Evolutionary conservation across 2,888 invertebrate genomes (phyloP).

Genomic region (Mechanitis mazaeus): DNA sequence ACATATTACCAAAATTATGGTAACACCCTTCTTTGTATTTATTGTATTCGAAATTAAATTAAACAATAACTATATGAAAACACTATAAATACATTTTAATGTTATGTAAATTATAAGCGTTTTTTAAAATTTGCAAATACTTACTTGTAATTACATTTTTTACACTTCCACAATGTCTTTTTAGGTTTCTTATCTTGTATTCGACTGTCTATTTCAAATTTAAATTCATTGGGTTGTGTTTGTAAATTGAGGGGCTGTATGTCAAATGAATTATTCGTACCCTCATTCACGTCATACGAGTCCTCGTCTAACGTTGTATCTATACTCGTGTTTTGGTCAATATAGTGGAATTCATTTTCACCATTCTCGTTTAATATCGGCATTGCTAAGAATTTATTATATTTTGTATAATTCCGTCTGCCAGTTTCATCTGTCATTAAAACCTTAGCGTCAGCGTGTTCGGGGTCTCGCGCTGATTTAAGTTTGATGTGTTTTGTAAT

Average conservation of each 20-base stretch:
- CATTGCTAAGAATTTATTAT: conserved; percentile 89
- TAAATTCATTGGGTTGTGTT: conserved; percentile 53
- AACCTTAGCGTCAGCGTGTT: conserved; percentile 87
- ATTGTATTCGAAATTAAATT: too few species aligned
- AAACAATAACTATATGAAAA: too few species aligned
- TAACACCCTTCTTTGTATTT: too few species aligned
- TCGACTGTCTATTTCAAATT: conserved; percentile 42
- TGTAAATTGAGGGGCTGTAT: conserved; percentile 80
- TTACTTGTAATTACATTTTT: conserved; percentile 91
- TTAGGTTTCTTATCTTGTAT: conserved; percentile 75
- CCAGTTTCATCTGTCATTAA: conserved; percentile 95
- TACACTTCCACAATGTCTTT: conserved; percentile 91
- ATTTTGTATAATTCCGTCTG: conserved; percentile 92
- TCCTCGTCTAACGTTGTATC: conserved; percentile 72
- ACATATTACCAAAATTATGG: too few species aligned
- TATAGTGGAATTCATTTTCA: conserved; percentile 66
- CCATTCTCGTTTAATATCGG: conserved; percentile 77
- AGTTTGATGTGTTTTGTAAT: conserved; percentile 96
- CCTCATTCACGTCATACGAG: conserved; percentile 62
- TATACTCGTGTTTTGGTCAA: conserved; percentile 53
- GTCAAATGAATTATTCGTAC: conserved; percentile 61
- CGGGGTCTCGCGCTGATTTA: conserved; percentile 89
- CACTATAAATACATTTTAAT: too few species aligned
- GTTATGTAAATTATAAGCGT: not conserved
- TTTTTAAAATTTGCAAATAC: conserved; percentile 34